Percentiles rank a stretch among this genome's conserved stretches.
phyloP scores from a whole-genome alignment of 1,140 invertebrate species.

The Aphelinus certus region DNA sequence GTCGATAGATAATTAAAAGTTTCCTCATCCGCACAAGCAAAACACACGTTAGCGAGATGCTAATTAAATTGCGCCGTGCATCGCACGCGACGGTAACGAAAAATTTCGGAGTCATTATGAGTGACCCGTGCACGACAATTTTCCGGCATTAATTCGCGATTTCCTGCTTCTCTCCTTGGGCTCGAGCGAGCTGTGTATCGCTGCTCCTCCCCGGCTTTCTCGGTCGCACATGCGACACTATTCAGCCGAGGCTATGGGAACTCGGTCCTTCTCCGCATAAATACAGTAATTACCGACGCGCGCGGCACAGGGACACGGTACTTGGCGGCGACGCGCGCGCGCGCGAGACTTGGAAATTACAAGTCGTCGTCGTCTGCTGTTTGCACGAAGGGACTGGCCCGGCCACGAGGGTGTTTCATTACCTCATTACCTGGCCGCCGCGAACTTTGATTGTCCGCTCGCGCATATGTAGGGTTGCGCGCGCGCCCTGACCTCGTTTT shows the following conservation, averaged over 20 bases:
- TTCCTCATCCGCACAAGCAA: too few species aligned
- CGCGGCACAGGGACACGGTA: slow-evolving; percentile 52
- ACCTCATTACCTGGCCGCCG: slow-evolving; percentile 21
- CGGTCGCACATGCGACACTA: slow-evolving; percentile 11
- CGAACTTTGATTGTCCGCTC: background rate
- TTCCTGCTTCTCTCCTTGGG: too few species aligned
- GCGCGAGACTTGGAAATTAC: slow-evolving; percentile 17
- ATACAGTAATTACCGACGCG: slow-evolving; percentile 57
- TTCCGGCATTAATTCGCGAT: too few species aligned
- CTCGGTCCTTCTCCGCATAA: slow-evolving; percentile 52
- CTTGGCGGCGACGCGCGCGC: slow-evolving; percentile 41
- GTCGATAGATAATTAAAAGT: too few species aligned
- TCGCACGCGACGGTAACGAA: too few species aligned
- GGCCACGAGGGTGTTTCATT: slow-evolving; percentile 18
- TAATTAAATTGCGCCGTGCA: too few species aligned
- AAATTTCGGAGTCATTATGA: too few species aligned
- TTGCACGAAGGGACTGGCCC: too few species aligned
- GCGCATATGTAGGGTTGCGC: background rate
- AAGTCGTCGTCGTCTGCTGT: background rate
- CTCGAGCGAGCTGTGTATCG: background rate
- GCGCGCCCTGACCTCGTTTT: background rate
- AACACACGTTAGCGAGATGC: too few species aligned
- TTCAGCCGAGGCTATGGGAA: slow-evolving; percentile 59
- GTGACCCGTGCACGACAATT: too few species aligned
- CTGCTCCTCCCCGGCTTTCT: background rate